phyloP scores from a whole-genome alignment of 2,113 vertebrate genomes.

The Solea solea region DNA sequence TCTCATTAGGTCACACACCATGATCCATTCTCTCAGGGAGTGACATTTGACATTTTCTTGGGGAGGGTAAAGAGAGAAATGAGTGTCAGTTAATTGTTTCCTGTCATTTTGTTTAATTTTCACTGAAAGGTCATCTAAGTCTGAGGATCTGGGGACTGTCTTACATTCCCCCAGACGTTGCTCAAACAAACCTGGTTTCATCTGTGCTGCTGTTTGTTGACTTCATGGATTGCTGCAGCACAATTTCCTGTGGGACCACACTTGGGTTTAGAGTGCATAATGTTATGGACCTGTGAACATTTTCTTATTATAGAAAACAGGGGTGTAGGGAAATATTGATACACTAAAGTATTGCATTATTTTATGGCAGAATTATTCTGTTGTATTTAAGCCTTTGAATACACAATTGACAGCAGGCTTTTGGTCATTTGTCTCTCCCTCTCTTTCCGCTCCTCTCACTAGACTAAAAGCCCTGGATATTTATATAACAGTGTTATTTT shows the following conservation, averaged over 20 bases:
- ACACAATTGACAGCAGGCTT: too few species aligned
- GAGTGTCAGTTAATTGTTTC: constrained; percentile 66
- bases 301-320: not conserved
- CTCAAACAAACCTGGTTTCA: constrained; percentile 16
- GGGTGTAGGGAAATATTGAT: too few species aligned
- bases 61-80: constrained; percentile 39
- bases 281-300: constrained; percentile 10
- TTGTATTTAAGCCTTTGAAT: too few species aligned
- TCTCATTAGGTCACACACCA: constrained; percentile 34
- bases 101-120: constrained; percentile 72
- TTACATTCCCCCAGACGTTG: constrained; percentile 19
- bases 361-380: too few species aligned
- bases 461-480: too few species aligned
- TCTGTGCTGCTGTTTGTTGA: constrained; percentile 20
- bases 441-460: too few species aligned
- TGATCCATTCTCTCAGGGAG: constrained; percentile 26
- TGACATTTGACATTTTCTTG: constrained; percentile 58
- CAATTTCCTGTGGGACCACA: constrained; percentile 7
- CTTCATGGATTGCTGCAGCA: constrained; percentile 21
- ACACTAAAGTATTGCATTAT: too few species aligned
- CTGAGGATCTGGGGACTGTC: constrained; percentile 7
- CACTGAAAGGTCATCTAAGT: constrained; percentile 28
- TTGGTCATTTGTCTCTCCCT: too few species aligned
- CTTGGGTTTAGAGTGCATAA: not conserved
- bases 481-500: too few species aligned